phyloP scores from a whole-genome alignment of 2,113 vertebrate genomes.

The Calypte anna region DNA sequence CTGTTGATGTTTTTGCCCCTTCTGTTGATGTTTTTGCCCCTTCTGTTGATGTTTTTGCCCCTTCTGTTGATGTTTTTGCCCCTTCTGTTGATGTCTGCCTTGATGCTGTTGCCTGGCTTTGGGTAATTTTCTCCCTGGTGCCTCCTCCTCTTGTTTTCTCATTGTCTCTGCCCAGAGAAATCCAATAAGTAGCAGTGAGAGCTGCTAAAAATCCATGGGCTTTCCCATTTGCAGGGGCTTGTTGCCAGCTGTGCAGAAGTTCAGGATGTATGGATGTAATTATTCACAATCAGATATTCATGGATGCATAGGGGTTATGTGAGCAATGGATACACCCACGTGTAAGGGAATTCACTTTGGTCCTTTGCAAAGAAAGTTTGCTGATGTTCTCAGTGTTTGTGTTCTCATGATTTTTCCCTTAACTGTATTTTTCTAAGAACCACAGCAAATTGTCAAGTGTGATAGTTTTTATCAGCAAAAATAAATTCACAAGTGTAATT shows the following conservation, averaged over 20 bases:
- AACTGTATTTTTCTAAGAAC: background rate
- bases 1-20: background rate
- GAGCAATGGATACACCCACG: background rate
- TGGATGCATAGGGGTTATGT: background rate
- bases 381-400: background rate
- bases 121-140: background rate
- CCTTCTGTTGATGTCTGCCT: background rate
- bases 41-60: no score
- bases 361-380: background rate
- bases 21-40: background rate
- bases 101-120: background rate
- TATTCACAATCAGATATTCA: background rate
- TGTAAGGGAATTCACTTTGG: background rate
- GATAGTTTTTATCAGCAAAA: constrained; percentile 10
- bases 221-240: background rate
- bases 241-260: background rate
- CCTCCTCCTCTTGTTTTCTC: background rate
- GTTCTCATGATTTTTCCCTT: background rate
- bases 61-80: background rate
- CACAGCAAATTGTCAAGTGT: background rate
- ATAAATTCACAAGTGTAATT: constrained; percentile 16
- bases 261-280: background rate
- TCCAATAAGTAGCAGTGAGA: background rate
- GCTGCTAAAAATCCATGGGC: background rate
- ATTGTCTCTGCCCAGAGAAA: background rate